Evolutionary conservation across 2,888 invertebrate genomes (phyloP).

Genomic region (Metalampra italica): DNA sequence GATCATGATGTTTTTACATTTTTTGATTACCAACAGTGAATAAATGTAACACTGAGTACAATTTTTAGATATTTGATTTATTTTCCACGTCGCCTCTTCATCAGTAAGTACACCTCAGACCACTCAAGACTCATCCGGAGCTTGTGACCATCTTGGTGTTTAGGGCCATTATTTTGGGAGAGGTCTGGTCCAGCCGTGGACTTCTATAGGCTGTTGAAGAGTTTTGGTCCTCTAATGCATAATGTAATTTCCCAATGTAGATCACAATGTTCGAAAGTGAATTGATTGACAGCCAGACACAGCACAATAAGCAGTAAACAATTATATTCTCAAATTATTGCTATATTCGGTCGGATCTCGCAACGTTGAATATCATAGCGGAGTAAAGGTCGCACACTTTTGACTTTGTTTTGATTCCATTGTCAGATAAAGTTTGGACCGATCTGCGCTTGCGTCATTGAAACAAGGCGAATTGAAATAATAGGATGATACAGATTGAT

Average conservation of each 20-base stretch:
- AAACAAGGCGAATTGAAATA: constrained; percentile 3
- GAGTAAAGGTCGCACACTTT: constrained; percentile 66
- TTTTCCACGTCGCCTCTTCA: too few species aligned
- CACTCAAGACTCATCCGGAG: too few species aligned
- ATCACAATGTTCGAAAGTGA: constrained; percentile 62
- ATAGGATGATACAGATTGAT: constrained; percentile 8
- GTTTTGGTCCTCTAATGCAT: constrained; percentile 29
- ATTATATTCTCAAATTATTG: constrained; percentile 49
- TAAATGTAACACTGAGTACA: too few species aligned
- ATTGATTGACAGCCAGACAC: constrained; percentile 68
- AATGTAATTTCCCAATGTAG: constrained; percentile 45
- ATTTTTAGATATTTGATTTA: too few species aligned
- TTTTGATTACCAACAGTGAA: too few species aligned
- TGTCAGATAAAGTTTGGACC: constrained; percentile 55
- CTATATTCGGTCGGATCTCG: constrained; percentile 39
- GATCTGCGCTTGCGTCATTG: constrained; percentile 42
- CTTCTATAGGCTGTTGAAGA: too few species aligned
- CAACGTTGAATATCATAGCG: constrained; percentile 56
- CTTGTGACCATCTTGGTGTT: too few species aligned
- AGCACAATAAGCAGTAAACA: constrained; percentile 63
- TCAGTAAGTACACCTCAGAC: too few species aligned
- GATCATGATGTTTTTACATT: too few species aligned
- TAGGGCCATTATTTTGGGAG: too few species aligned
- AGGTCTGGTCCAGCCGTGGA: too few species aligned
- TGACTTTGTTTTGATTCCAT: constrained; percentile 69